Base-by-base conservation (phyloP, 2,797 vertebrate species). In the Monodelphis domestica region DNA sequence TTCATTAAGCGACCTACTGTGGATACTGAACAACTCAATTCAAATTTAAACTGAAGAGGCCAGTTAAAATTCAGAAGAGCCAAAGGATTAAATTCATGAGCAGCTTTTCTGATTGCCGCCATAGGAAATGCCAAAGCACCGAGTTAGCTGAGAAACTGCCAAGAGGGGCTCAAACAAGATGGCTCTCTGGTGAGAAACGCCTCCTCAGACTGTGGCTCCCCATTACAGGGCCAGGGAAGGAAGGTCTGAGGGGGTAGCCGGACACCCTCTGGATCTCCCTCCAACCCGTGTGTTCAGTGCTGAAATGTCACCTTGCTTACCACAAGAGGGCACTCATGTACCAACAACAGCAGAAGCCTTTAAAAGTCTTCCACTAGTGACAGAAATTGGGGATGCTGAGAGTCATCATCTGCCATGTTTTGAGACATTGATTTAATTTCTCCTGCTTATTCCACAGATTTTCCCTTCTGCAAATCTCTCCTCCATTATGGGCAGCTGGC, bases 241-340 rank as follows among this genome's bases (percentile, higher is more conserved):
- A 84, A 84, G 38, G 70, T 38, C 33, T 70, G 59, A 38, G n/a
- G n/a, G 15, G n/a, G 1, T n/a, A 70, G n/a, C n/a, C n/a, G 7
- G 2, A 84, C 70, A 17, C 24, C 38, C 21, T 45, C 38, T 78
- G 38, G 2, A 45, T 78, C 70, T 50, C 70, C 38, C 38, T 84
- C 24, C 21, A 53, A 1, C 14, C 33, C 2, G 4, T 17, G 28
- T 4, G 54, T 70, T 2, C 0, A 5, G 38, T 59, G 54, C 56
- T 1, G 94, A 92, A 91, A 28, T 91, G 88, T 89, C 70, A 89
- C 51, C 0, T 0, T 0, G 0, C 17, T 0, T 0, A 63, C 91
- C 97, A 97, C 96, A 90, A 96, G 97, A 97, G 97, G 91, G 97
- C 54, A 28, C 91, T 50, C 84, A 45, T 12, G 14, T 90, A 97